These are phyloP conservation scores for Bubalus kerabau DNA, from an alignment of 2,113 vertebrate species.

Conservation along the genomic window DNA sequence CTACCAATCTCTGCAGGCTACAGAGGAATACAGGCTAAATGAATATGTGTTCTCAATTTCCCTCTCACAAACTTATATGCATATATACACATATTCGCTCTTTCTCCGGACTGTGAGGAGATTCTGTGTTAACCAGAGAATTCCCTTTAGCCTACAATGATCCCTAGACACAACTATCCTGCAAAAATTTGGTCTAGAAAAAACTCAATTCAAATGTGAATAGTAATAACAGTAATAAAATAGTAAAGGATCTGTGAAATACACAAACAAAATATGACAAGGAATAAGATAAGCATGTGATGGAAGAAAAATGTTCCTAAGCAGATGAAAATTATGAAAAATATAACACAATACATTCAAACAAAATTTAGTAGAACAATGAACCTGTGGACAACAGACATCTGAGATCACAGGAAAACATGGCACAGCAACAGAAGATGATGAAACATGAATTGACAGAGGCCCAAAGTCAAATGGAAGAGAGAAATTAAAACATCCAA, in stretches of 20 bases:
- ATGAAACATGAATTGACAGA: neutral
- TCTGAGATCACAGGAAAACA: too few species aligned
- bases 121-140: neutral
- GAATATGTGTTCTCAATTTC: neutral
- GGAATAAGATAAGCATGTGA: neutral
- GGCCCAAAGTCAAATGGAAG: neutral
- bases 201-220: neutral
- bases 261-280: neutral
- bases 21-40: neutral
- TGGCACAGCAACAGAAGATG: neutral
- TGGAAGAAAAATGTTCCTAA: neutral
- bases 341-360: neutral
- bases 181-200: neutral
- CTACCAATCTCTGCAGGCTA: neutral
- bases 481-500: neutral
- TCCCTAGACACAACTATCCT: neutral
- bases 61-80: neutral
- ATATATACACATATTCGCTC: too few species aligned
- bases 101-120: neutral
- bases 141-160: neutral
- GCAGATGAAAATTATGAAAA: neutral
- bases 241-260: neutral
- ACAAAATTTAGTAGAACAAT: neutral
- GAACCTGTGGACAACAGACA: neutral
- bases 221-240: neutral